Evolutionary conservation across 1,140 invertebrate species (phyloP), one percentile per base, ranked within the genome.

Genomic region (Caenorhabditis inopinata): DNA sequence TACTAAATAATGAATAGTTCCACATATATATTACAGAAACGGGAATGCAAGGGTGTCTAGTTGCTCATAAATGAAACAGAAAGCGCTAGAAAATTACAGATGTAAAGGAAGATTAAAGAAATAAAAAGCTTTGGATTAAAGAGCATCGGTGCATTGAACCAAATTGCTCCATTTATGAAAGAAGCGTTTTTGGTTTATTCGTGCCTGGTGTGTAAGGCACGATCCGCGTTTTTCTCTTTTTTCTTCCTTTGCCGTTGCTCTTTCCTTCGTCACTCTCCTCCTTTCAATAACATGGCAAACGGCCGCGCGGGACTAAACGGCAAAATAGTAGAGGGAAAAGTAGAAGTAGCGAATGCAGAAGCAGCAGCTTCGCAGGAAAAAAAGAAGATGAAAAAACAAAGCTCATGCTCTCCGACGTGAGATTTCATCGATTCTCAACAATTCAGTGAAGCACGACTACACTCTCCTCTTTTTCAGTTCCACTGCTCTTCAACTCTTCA

Each of bases 261-360:
- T 18, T 42, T 38, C 27, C 58, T 16, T 16, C 27, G n/a, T 42
- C 27, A 38, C 32, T 68, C 32, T 38, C 75, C 53, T 29, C 75
- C 75, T 49, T 76, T 49, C 45, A 76, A 68, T 68, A 68, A 68
- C 58, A 68, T 18, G 58, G 58, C 35, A 68, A 68, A 68, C n/a
- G n/a, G 32, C 58, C 58, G 58, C 58, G 58, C 58, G 58, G 58
- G 58, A 68, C 58, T 68, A 68, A 68, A 68, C 58, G 58, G 32
- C 58, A 68, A n/a, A 68, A 32, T 7, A 53, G 49, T 25, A 25
- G 49, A 11, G 9, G 23, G 12, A 53, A 11, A 53, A 53, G n/a
- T 3, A 62, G 53, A 9, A 68, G n/a, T 21, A 68, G 58, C 29
- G 53, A 53, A 18, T 14, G 27, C 6, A 29, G 58, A 18, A 29